phyloP scores from a whole-genome alignment of 2,888 invertebrate species.

The Microctonus brassicae region DNA sequence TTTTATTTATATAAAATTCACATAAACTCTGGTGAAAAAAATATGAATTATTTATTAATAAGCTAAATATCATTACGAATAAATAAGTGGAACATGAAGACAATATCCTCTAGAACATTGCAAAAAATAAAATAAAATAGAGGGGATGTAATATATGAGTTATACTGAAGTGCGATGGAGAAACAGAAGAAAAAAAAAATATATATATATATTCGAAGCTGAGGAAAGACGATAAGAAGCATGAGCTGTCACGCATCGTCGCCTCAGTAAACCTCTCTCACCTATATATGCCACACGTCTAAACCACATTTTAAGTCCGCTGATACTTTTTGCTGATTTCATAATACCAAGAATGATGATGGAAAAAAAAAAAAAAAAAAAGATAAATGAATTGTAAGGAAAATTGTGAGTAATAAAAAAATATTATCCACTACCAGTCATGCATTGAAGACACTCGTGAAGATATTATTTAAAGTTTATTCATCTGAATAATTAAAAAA shows the following conservation, averaged over 20 bases:
- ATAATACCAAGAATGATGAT: neutral
- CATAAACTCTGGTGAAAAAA: no score
- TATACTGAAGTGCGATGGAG: neutral
- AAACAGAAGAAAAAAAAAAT: neutral
- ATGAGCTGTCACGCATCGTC: slow-evolving; percentile 42
- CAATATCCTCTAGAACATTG: no score
- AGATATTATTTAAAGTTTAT: neutral
- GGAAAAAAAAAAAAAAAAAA: neutral
- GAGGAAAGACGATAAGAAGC: slow-evolving; percentile 46
- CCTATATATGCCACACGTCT: neutral
- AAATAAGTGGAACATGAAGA: no score
- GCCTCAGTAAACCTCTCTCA: slow-evolving; percentile 34
- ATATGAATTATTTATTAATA: no score
- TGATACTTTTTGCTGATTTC: slow-evolving; percentile 8
- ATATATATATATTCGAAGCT: slow-evolving; percentile 43
- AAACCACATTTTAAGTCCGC: neutral
- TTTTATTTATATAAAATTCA: no score
- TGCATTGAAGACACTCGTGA: neutral
- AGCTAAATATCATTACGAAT: no score
- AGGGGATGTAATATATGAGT: neutral
- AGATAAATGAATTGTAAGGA: neutral
- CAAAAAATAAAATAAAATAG: neutral
- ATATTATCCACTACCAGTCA: neutral
- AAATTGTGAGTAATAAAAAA: neutral
- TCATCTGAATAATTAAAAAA: neutral